phyloP scores from a whole-genome alignment of 2,113 vertebrate genomes.

The Poecilia latipinna region DNA sequence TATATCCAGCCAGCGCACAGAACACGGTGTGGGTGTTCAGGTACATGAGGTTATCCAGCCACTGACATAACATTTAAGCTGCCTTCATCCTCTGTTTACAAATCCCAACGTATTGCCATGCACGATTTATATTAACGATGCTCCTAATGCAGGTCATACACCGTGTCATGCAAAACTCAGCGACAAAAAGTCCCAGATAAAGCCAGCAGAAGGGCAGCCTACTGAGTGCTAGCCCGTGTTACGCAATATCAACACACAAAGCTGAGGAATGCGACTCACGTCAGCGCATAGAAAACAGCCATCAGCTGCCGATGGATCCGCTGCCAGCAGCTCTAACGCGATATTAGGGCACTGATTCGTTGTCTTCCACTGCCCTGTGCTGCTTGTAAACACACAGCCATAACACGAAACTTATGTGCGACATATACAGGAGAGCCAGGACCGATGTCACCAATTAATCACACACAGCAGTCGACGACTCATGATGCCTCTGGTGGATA shows the following conservation, averaged over 20 bases:
- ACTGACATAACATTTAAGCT: background rate
- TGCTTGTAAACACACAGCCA: conserved; percentile 48
- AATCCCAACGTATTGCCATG: background rate
- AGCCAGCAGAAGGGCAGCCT: conserved; percentile 35
- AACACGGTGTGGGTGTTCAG: conserved; percentile 1
- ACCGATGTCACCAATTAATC: conserved; percentile 62
- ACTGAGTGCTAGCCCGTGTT: conserved; percentile 57
- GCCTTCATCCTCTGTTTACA: background rate
- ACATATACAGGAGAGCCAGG: conserved; percentile 10
- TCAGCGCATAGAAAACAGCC: conserved; percentile 50
- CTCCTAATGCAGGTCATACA: conserved; percentile 8
- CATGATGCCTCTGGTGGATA: conserved; percentile 2
- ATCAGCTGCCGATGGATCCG: conserved; percentile 33
- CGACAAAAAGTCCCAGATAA: conserved; percentile 41
- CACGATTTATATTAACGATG: background rate
- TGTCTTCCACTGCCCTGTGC: background rate
- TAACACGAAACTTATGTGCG: conserved; percentile 3
- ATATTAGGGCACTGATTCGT: background rate
- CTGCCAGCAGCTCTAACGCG: conserved; percentile 8
- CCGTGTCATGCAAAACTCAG: conserved; percentile 38
- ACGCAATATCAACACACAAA: conserved; percentile 78
- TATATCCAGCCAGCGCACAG: background rate
- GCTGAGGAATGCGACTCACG: conserved; percentile 77
- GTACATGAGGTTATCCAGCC: background rate
- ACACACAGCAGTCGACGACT: conserved; percentile 16